Percentiles rank a stretch among this genome's conserved stretches.
Conservation (phyloP, 1,140 invertebrate species). For the Camponotus floridanus region DNA sequence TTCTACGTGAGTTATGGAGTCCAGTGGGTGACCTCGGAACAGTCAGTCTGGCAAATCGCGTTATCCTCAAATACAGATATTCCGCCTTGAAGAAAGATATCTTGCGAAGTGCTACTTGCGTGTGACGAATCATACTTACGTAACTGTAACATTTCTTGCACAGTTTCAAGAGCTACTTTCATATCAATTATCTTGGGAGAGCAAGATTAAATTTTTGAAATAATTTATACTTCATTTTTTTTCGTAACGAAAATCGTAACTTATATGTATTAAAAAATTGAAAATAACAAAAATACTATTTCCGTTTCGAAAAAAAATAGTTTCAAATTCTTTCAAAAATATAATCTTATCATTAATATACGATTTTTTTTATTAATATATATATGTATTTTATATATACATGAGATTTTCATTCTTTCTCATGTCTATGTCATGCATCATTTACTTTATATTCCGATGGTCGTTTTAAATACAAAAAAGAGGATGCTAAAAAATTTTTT, state of each 20-base stretch:
- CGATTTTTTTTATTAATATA: not conserved
- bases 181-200: not conserved
- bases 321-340: constrained; percentile 20
- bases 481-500: not conserved
- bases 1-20: not conserved
- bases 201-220: constrained; percentile 26
- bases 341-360: not conserved
- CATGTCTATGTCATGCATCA: not conserved
- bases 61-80: not conserved
- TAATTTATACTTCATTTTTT: constrained; percentile 20
- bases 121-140: constrained; percentile 7
- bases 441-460: not conserved
- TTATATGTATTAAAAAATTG: not conserved
- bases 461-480: not conserved
- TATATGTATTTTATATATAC: not conserved
- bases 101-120: not conserved
- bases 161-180: not conserved
- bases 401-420: not conserved
- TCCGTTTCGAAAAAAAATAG: constrained; percentile 15
- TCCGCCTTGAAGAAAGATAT: constrained; percentile 12
- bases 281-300: constrained; percentile 13
- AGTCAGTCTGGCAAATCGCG: constrained; percentile 13
- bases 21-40: not conserved
- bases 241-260: not conserved
- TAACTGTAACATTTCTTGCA: not conserved